Evolutionary conservation across 1,140 invertebrate species (phyloP), one percentile per base, ranked within the genome.

Genomic region (Drosophila pectinifera): DNA sequence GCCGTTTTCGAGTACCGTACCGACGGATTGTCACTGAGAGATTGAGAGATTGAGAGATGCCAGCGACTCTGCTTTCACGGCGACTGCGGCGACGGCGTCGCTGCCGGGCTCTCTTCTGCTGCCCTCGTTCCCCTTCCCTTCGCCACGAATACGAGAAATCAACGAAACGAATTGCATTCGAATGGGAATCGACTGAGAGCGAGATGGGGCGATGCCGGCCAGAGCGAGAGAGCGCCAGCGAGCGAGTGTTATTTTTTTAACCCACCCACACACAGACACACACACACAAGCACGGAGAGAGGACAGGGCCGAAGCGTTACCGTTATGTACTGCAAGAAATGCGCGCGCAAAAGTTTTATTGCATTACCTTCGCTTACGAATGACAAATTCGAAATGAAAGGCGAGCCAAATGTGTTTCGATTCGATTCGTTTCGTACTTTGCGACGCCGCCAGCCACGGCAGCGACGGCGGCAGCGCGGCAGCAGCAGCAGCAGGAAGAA

Each of bases 351-450:
- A 91, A 91, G 73, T 85, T 89, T 91, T 91, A 91, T 91, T 91
- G 84, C 90, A 91, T 91, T 91, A 91, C 90, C 90, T 91, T 91
- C 86, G 84, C 90, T 89, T 91, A 80, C 90, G 74, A 91, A 91
- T 91, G 90, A 91, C 90, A 91, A 91, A 91, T 91, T 91, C 90
- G 86, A 89, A 91, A 91, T 91, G 90, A 91, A 90, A 91, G 80
- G 89, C 81, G 79, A 91, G 68, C 79, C 83, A 79, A 84, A 84
- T 89, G 85, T 89, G 85, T 88, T 91, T 90, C 76, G 68, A 90
- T 80, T 85, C 80, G 80, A 90, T 85, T 80, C 82, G 73, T 80
- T 90, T 78, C 69, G 73, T 78, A 64, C 59, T 76, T 59, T 74
- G 69, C 57, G 41, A 39, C 70, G 77, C 48, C 81, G 53, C 48